Percentiles rank a stretch among this genome's conserved stretches.
Evolutionary conservation across 1,140 invertebrate species (phyloP).

Genomic region (Battus philenor): DNA sequence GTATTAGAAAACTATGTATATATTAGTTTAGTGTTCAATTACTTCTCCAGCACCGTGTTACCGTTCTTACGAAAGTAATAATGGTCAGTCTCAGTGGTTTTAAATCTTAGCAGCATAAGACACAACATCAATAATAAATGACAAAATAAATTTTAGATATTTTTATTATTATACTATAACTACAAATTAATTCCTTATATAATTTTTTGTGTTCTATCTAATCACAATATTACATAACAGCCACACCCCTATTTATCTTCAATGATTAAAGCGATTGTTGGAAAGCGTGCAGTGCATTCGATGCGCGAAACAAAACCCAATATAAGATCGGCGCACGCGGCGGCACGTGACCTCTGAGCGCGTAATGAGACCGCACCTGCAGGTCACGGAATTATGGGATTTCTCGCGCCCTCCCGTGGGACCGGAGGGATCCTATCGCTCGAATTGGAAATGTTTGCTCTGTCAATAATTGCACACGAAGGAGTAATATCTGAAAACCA

Average conservation of each 20-base stretch:
- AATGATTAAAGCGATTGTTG: constrained; percentile 43
- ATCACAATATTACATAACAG: constrained; percentile 8
- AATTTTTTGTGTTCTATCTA: constrained; percentile 7
- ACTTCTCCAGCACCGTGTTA: too few relatives aligned
- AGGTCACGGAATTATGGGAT: constrained; percentile 69
- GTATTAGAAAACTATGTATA: too few relatives aligned
- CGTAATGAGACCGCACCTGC: constrained; percentile 71
- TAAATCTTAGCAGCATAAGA: too few relatives aligned
- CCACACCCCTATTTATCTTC: constrained; percentile 27
- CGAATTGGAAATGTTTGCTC: constrained; percentile 49
- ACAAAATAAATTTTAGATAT: too few relatives aligned
- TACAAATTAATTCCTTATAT: background rate
- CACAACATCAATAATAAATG: too few relatives aligned
- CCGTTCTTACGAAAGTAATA: too few relatives aligned
- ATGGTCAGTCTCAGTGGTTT: too few relatives aligned
- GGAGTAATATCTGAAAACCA: constrained; percentile 44
- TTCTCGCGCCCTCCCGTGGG: constrained; percentile 74
- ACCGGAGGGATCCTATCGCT: constrained; percentile 33
- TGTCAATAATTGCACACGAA: constrained; percentile 46
- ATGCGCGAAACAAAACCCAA: constrained; percentile 34
- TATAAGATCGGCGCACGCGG: constrained; percentile 46
- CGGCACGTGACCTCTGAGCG: constrained; percentile 37
- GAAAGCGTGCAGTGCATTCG: constrained; percentile 37
- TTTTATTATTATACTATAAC: background rate
- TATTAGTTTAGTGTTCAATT: too few relatives aligned